Evolutionary conservation across 2,888 invertebrate species (phyloP).

Genomic region (Mythimna albipuncta): DNA sequence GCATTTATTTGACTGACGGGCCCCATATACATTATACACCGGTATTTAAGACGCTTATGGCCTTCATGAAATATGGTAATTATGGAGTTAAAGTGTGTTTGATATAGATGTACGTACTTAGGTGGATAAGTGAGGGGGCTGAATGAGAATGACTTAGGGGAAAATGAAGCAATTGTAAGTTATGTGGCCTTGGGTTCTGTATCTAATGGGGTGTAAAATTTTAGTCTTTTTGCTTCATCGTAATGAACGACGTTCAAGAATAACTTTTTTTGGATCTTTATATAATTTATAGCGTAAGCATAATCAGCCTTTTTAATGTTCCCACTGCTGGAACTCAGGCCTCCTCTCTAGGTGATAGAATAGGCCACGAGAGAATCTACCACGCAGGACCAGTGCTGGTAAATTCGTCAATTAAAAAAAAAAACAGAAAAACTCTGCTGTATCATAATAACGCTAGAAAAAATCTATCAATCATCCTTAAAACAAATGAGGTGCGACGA

Average conservation of each 20-base stretch:
- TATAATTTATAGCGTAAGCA: no score
- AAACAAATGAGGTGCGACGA: conserved; percentile 12
- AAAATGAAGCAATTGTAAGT: not conserved
- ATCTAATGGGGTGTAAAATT: not conserved
- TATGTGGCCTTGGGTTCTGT: not conserved
- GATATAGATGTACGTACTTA: not conserved
- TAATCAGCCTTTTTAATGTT: no score
- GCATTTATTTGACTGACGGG: conserved; percentile 53
- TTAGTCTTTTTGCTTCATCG: not conserved
- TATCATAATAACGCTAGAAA: not conserved
- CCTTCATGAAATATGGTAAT: conserved; percentile 49
- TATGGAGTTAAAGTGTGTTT: conserved; percentile 17
- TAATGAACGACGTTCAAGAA: no score
- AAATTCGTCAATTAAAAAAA: not conserved
- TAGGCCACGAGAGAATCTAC: no score
- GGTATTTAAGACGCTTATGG: conserved; percentile 42
- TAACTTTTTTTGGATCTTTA: no score
- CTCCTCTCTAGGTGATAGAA: no score
- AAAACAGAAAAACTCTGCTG: not conserved
- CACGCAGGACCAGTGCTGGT: no score
- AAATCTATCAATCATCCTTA: conserved; percentile 34
- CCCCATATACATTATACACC: conserved; percentile 16
- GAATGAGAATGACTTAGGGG: not conserved
- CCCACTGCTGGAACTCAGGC: no score
- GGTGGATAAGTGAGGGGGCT: not conserved